Conservation (phyloP, 1,140 invertebrate genomes). For the Saccostrea echinata region DNA sequence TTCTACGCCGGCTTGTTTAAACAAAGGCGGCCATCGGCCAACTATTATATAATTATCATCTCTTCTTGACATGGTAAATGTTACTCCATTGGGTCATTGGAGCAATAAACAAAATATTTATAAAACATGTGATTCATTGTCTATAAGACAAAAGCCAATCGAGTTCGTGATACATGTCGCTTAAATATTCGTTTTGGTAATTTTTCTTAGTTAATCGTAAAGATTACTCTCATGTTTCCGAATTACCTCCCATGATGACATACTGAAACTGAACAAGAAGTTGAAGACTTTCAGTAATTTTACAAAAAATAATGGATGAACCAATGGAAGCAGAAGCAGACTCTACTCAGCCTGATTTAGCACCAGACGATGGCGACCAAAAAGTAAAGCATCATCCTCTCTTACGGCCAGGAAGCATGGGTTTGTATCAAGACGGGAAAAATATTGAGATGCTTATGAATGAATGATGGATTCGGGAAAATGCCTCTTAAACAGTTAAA, state of each 20-base stretch:
- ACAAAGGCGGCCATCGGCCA: too few species aligned
- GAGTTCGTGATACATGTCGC: neutral
- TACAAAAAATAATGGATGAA: conserved; percentile 61
- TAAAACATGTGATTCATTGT: too few species aligned
- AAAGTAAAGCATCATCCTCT: conserved; percentile 58
- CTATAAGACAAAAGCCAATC: too few species aligned
- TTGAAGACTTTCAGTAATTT: neutral
- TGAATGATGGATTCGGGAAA: neutral
- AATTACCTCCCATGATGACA: conserved; percentile 8
- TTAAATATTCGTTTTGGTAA: neutral
- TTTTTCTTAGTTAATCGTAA: neutral
- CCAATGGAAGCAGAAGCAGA: conserved; percentile 69
- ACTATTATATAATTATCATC: too few species aligned
- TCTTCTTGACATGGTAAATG: too few species aligned
- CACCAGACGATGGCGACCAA: conserved; percentile 43
- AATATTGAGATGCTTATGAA: neutral
- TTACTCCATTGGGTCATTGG: too few species aligned
- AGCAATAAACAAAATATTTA: too few species aligned
- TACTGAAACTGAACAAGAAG: neutral
- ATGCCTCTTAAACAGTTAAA: too few species aligned
- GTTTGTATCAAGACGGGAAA: conserved; percentile 51
- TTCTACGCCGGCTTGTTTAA: too few species aligned
- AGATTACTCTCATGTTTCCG: neutral
- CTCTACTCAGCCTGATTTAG: conserved; percentile 61
- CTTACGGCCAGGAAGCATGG: conserved; percentile 72